Conservation (phyloP, 2,113 vertebrate genomes). For the Vimba vimba region DNA sequence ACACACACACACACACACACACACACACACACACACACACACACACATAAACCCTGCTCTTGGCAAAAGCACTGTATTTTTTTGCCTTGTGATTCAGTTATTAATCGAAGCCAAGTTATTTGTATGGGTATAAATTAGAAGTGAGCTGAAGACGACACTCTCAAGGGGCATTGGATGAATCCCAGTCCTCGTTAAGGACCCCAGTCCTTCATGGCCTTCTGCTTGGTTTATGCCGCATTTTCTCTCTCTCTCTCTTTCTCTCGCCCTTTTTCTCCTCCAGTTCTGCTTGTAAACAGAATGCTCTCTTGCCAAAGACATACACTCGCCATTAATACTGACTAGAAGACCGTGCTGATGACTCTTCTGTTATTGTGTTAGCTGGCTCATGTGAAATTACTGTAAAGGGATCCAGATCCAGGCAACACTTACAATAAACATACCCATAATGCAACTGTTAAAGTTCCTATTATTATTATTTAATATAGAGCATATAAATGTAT, state of each 20-base stretch:
- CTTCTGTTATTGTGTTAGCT: constrained; percentile 49
- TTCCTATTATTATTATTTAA: too few species aligned
- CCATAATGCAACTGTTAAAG: not conserved
- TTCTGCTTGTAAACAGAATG: constrained; percentile 46
- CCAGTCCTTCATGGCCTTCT: constrained; percentile 50
- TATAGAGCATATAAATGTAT: too few species aligned
- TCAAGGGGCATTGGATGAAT: constrained; percentile 61
- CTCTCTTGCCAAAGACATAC: constrained; percentile 39
- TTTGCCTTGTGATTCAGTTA: constrained; percentile 71
- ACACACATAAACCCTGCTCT: not conserved
- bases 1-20: constrained; percentile 16
- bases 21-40: constrained; percentile 11
- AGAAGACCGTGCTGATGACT: constrained; percentile 33
- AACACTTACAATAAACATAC: constrained; percentile 21
- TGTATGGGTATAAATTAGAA: constrained; percentile 70
- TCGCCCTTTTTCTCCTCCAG: not conserved
- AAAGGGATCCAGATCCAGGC: constrained; percentile 38
- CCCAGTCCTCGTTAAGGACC: constrained; percentile 53
- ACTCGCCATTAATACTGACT: constrained; percentile 47
- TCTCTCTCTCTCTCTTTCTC: constrained; percentile 3
- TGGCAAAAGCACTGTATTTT: constrained; percentile 41
- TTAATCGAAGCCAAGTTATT: constrained; percentile 67
- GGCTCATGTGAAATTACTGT: constrained; percentile 51
- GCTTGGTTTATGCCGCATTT: constrained; percentile 48
- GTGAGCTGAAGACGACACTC: constrained; percentile 63